These are phyloP conservation scores for Brachyrhaphis roseni DNA, from an alignment of 2,797 vertebrate species.

Conservation along the genomic window DNA sequence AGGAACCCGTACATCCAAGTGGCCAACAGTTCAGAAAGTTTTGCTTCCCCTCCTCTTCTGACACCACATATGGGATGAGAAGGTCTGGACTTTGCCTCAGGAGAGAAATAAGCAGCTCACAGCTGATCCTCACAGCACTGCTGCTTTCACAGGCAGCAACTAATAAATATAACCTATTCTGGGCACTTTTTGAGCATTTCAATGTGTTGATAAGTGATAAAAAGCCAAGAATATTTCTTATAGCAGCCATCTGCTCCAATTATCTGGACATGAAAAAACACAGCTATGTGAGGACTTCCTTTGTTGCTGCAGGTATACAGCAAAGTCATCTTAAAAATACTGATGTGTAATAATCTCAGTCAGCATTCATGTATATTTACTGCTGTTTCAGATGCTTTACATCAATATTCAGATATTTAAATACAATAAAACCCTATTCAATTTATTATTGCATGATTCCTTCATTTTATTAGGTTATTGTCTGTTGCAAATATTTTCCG, in stretches of 20 bases:
- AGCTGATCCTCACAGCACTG: conserved; percentile 68
- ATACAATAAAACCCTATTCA: background rate
- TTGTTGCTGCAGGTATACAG: background rate
- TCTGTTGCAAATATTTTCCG: background rate
- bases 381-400: background rate
- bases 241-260: conserved; percentile 12
- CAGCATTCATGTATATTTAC: background rate
- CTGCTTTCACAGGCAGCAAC: conserved; percentile 28
- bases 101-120: conserved; percentile 49
- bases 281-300: conserved; percentile 23
- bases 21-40: conserved; percentile 32
- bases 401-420: conserved; percentile 3
- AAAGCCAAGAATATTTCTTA: conserved; percentile 28
- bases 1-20: conserved; percentile 22
- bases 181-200: conserved; percentile 25
- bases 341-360: conserved; percentile 9
- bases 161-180: conserved; percentile 51
- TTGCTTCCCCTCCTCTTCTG: conserved; percentile 22
- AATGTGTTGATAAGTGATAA: conserved; percentile 40
- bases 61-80: conserved; percentile 43
- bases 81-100: conserved; percentile 49
- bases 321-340: conserved; percentile 15
- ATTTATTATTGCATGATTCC: background rate
- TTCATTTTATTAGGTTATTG: background rate
- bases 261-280: background rate